These are phyloP conservation scores for Pharmacophagus antenor DNA, from an alignment of 2,888 invertebrate species.

Conservation along the genomic window DNA sequence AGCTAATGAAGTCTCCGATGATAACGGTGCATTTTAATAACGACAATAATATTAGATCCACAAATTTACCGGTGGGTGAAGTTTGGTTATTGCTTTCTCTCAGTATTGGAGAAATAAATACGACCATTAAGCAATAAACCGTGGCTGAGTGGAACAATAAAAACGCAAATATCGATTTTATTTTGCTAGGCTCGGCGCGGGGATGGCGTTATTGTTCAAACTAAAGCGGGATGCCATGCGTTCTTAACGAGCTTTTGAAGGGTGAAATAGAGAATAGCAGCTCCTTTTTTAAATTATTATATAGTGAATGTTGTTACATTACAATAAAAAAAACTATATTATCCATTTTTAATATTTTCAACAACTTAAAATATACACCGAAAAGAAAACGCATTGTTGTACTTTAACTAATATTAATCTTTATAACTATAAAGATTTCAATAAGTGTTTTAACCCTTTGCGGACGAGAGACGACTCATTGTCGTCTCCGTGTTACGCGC, in stretches of 20 bases:
- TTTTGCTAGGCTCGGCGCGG: constrained; percentile 44
- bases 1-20: neutral
- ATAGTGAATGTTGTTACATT: constrained; percentile 7
- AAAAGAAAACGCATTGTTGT: no score
- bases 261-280: constrained; percentile 44
- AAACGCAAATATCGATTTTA: constrained; percentile 66
- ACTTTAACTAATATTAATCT: no score
- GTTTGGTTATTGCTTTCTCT: constrained; percentile 16
- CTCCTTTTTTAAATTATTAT: constrained; percentile 39
- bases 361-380: no score
- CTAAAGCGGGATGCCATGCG: constrained; percentile 58
- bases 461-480: no score
- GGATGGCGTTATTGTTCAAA: constrained; percentile 59
- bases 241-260: constrained; percentile 47
- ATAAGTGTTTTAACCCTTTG: no score
- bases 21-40: neutral
- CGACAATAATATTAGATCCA: constrained; percentile 5
- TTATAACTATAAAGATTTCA: no score
- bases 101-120: constrained; percentile 34
- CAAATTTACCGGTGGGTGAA: neutral
- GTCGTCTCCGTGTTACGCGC: no score
- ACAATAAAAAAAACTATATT: no score
- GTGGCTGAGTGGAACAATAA: constrained; percentile 51
- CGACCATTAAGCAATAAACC: constrained; percentile 43
- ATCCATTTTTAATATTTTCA: no score